Conservation (phyloP, 2,113 vertebrate species). For the Antechinus flavipes region DNA sequence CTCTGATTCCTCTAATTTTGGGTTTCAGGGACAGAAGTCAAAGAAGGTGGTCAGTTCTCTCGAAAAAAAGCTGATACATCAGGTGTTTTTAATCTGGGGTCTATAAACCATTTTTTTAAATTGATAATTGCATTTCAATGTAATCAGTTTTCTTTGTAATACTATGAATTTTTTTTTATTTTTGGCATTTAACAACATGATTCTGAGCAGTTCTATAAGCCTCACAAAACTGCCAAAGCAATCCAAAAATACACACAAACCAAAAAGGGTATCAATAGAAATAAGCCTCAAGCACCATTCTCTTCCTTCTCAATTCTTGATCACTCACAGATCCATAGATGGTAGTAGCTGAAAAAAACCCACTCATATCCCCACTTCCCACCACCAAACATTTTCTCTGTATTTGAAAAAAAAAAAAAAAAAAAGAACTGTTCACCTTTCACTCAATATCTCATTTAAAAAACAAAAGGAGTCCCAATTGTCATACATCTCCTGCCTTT, state of each 20-base stretch:
- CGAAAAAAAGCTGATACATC: slow-evolving; percentile 49
- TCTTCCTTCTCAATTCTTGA: not conserved
- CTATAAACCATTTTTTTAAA: not conserved
- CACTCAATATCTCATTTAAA: slow-evolving; percentile 43
- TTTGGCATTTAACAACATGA: not conserved
- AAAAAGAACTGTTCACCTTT: slow-evolving; percentile 24
- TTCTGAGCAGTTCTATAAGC: slow-evolving; percentile 47
- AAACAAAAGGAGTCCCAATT: slow-evolving; percentile 54
- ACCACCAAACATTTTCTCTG: slow-evolving; percentile 22
- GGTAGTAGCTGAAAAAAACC: not conserved
- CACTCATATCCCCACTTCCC: not conserved
- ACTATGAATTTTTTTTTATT: not conserved
- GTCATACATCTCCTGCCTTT: slow-evolving; percentile 44
- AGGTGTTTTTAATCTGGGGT: not conserved
- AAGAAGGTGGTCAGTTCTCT: slow-evolving; percentile 55
- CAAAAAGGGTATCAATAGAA: not conserved
- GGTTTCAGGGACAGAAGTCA: slow-evolving; percentile 33
- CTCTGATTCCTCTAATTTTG: slow-evolving; percentile 64
- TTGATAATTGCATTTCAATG: not conserved
- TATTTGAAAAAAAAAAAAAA: slow-evolving; percentile 42
- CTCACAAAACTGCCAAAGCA: not conserved
- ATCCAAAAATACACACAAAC: not conserved
- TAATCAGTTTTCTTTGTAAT: not conserved
- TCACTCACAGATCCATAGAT: not conserved
- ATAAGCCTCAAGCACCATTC: not conserved